phyloP scores from a whole-genome alignment of 2,888 invertebrate genomes.

The Heliothis peltigera region DNA sequence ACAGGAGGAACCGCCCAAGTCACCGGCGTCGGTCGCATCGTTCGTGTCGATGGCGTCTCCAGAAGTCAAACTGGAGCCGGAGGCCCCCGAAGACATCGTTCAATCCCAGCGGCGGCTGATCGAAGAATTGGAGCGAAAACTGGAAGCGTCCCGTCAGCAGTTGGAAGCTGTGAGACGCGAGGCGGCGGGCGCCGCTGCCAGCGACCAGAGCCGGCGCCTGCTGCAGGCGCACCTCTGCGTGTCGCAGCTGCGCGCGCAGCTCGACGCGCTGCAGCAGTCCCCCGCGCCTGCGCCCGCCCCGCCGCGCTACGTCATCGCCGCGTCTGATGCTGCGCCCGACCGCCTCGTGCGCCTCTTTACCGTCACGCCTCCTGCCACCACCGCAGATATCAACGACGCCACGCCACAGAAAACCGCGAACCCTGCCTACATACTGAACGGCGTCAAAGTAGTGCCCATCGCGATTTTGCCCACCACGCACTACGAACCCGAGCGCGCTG shows the following conservation, averaged over 20 bases:
- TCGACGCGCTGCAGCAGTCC: constrained; percentile 90
- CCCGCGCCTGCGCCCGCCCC: constrained; percentile 74
- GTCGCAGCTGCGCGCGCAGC: constrained; percentile 90
- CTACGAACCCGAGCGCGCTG: constrained; percentile 80
- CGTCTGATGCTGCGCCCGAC: constrained; percentile 82
- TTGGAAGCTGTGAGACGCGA: constrained; percentile 92
- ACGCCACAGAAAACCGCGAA: constrained; percentile 74
- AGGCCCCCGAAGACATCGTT: constrained; percentile 92
- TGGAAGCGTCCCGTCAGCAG: constrained; percentile 94
- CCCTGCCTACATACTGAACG: constrained; percentile 91
- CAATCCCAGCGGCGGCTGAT: constrained; percentile 95
- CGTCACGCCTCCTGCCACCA: constrained; percentile 84
- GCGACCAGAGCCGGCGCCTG: constrained; percentile 84
- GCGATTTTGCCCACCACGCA: constrained; percentile 85
- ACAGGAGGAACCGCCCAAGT: constrained; percentile 85
- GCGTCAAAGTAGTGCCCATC: constrained; percentile 88
- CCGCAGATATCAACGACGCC: constrained; percentile 55
- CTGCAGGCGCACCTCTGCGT: constrained; percentile 91
- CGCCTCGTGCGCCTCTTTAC: constrained; percentile 79
- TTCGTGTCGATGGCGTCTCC: constrained; percentile 77
- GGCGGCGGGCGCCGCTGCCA: constrained; percentile 87
- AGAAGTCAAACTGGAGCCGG: constrained; percentile 76
- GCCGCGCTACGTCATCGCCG: constrained; percentile 81
- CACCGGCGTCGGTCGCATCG: constrained; percentile 80
- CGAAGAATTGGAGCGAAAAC: constrained; percentile 95